phyloP scores from a whole-genome alignment of 1,140 invertebrate genomes.

The Drosophila quadrilineata region DNA sequence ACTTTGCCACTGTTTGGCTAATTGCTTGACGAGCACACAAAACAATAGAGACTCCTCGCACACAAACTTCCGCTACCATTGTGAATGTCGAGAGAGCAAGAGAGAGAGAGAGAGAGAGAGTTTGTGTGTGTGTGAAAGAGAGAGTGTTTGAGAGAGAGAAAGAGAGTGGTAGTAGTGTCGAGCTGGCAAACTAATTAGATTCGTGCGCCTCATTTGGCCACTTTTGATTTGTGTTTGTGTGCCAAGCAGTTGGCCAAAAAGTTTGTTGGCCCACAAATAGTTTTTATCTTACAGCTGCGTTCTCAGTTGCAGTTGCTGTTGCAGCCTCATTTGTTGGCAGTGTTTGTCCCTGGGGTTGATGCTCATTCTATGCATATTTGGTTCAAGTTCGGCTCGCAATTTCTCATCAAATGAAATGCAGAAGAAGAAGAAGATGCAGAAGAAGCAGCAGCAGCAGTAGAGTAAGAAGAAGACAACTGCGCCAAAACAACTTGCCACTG shows the following conservation, averaged over 20 bases:
- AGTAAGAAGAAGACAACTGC: conserved; percentile 49
- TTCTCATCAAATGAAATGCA: conserved; percentile 61
- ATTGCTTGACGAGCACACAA: conserved; percentile 62
- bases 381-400: conserved; percentile 65
- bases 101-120: neutral
- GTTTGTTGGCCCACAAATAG: conserved; percentile 28
- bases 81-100: conserved; percentile 4
- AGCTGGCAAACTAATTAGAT: conserved; percentile 74
- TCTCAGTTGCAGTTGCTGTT: conserved; percentile 5
- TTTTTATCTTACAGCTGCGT: conserved; percentile 46
- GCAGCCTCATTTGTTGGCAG: no score
- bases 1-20: conserved; percentile 60
- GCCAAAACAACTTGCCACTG: conserved; percentile 66
- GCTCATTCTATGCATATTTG: conserved; percentile 60
- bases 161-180: neutral
- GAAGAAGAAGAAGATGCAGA: neutral
- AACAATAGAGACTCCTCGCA: conserved; percentile 39
- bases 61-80: conserved; percentile 64
- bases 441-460: conserved; percentile 35
- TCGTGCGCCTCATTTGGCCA: conserved; percentile 69
- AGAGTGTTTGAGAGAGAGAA: neutral
- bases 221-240: conserved; percentile 62
- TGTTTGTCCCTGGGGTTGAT: neutral
- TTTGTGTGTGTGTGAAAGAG: neutral
- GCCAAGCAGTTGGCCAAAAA: conserved; percentile 23